Conservation (phyloP, 2,113 vertebrate genomes). For the Megaleporinus macrocephalus region DNA sequence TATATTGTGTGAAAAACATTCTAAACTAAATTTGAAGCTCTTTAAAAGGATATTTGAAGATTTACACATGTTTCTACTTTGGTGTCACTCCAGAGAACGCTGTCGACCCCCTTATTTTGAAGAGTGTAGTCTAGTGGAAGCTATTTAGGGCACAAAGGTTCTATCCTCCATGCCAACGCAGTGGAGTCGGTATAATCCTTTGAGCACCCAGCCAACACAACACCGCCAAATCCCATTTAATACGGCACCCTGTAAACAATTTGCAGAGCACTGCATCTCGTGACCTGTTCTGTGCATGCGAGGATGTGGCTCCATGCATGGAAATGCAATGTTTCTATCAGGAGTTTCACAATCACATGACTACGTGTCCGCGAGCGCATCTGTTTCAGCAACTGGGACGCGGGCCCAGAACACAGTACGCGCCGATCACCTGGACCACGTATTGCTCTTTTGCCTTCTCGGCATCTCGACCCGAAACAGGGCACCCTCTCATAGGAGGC, state of each 20-base stretch:
- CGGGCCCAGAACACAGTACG: slow-evolving; percentile 26
- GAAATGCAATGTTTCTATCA: neutral
- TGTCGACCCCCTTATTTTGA: neutral
- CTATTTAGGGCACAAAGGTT: slow-evolving; percentile 6
- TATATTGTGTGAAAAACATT: no score
- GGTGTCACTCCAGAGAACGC: neutral
- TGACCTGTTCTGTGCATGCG: neutral
- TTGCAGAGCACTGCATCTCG: neutral
- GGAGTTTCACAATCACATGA: slow-evolving; percentile 27
- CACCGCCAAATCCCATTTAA: slow-evolving; percentile 10
- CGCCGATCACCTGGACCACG: slow-evolving; percentile 12
- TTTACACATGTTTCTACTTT: no score
- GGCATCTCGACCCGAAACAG: slow-evolving; percentile 42
- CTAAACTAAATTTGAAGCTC: no score
- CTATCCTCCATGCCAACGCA: neutral
- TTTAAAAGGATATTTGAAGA: no score
- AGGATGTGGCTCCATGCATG: neutral
- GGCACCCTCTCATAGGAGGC: slow-evolving; percentile 38
- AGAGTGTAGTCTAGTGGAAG: neutral
- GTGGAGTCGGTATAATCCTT: neutral
- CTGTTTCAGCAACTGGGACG: neutral
- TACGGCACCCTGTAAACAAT: neutral
- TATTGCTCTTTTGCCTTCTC: neutral
- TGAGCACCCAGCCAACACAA: slow-evolving; percentile 4
- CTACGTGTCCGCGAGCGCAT: slow-evolving; percentile 21